These are phyloP conservation scores for Eptatretus atami DNA, from an alignment of 2,797 vertebrate species.

Conservation along the genomic window DNA sequence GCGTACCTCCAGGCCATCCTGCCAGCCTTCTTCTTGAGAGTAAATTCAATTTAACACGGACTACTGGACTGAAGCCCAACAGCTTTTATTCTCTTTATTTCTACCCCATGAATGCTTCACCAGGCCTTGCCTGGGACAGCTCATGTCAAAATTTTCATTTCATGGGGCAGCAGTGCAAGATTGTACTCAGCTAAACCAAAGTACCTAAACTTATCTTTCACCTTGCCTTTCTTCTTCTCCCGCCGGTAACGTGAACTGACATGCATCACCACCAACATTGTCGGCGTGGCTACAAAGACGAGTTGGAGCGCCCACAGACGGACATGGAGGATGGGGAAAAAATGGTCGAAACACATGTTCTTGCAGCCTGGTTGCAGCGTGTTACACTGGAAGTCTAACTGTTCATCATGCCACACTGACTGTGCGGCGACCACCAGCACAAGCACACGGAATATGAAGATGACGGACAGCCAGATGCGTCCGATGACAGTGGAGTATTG, in stretches of 20 bases:
- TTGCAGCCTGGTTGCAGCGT: slow-evolving; percentile 58
- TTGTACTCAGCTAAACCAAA: too few species aligned
- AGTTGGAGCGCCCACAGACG: slow-evolving; percentile 90
- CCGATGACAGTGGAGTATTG: slow-evolving; percentile 73
- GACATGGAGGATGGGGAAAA: slow-evolving; percentile 67
- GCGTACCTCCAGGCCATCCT: too few species aligned
- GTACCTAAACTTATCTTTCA: too few species aligned
- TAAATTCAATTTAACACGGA: too few species aligned
- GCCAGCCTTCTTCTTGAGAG: too few species aligned
- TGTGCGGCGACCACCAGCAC: slow-evolving; percentile 68
- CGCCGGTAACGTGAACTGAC: slow-evolving; percentile 52
- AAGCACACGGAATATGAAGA: slow-evolving; percentile 69
- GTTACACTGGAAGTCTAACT: slow-evolving; percentile 75
- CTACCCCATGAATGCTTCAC: too few species aligned
- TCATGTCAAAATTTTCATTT: too few species aligned
- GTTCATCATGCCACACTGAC: slow-evolving; percentile 66
- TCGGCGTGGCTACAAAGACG: slow-evolving; percentile 89
- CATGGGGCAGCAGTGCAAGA: too few species aligned
- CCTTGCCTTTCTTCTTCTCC: slow-evolving; percentile 17
- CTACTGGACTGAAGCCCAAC: too few species aligned
- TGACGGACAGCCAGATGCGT: slow-evolving; percentile 63
- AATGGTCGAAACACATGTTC: slow-evolving; percentile 64
- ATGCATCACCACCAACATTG: slow-evolving; percentile 64
- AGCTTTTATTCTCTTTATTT: too few species aligned
- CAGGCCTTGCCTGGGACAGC: too few species aligned